A percentile compares a stretch with the other conserved stretches of the same genome.
Conservation (phyloP, 2,113 vertebrate genomes). For the Sander lucioperca region DNA sequence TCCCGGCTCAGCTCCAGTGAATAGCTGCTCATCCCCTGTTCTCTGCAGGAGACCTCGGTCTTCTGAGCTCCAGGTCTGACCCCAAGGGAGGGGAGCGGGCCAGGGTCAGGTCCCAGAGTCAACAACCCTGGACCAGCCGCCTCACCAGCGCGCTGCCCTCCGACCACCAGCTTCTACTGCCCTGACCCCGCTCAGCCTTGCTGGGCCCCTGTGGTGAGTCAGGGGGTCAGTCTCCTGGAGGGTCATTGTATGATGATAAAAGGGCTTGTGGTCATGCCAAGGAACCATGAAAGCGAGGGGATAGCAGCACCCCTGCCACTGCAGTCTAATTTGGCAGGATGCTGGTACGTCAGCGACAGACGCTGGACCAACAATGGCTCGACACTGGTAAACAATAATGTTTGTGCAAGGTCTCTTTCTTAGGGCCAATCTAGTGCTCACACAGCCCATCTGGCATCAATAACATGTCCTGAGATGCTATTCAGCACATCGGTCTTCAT, state of each 20-base stretch:
- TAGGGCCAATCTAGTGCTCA: constrained; percentile 72
- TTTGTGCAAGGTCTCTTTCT: constrained; percentile 84
- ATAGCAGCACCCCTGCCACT: constrained; percentile 72
- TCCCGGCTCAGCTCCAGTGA: constrained; percentile 58
- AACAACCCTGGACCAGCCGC: constrained; percentile 61
- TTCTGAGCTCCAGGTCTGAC: constrained; percentile 67
- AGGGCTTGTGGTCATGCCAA: constrained; percentile 70
- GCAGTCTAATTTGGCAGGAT: constrained; percentile 80
- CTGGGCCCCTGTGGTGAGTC: constrained; percentile 68
- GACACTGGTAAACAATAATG: constrained; percentile 81
- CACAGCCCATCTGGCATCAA: constrained; percentile 82
- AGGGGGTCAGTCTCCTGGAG: constrained; percentile 71
- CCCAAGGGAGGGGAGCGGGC: constrained; percentile 47
- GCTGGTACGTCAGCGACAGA: constrained; percentile 65
- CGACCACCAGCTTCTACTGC: constrained; percentile 50
- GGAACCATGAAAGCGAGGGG: constrained; percentile 60
- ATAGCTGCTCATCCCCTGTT: constrained; percentile 72
- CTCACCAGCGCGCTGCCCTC: constrained; percentile 54
- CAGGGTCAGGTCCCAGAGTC: constrained; percentile 73
- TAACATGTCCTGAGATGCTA: constrained; percentile 74
- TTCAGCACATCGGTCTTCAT: constrained; percentile 76
- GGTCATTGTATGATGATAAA: constrained; percentile 79
- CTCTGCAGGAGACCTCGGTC: constrained; percentile 68
- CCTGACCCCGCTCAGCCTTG: constrained; percentile 70
- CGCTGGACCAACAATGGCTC: constrained; percentile 69